Conservation (phyloP, 2,888 invertebrate species). For the Sinodicranocentrus sp. region DNA sequence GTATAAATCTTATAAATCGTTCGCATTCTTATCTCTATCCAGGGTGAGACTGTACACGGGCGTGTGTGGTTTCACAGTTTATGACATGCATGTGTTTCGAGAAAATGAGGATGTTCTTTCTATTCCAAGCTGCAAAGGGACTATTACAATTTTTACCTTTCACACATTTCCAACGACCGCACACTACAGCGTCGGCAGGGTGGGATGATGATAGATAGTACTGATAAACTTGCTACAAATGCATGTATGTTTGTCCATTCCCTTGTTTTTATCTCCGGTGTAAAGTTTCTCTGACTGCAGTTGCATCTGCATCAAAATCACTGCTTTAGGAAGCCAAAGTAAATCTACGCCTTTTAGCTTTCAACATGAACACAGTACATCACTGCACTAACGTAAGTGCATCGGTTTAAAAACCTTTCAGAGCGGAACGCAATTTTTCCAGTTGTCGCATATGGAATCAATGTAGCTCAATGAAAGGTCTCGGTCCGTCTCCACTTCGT, state of each 20-base stretch:
- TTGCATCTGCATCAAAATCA: background rate
- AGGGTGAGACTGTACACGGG: conserved; percentile 9
- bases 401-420: background rate
- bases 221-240: conserved; percentile 26
- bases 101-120: conserved; percentile 25
- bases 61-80: conserved; percentile 48
- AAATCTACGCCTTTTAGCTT: background rate
- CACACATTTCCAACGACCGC: conserved; percentile 17
- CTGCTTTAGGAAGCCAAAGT: background rate
- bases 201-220: conserved; percentile 37
- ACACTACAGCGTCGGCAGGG: conserved; percentile 12
- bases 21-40: background rate
- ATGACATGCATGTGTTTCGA: conserved; percentile 32
- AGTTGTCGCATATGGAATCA: conserved; percentile 15
- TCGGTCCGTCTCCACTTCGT: background rate
- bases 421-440: conserved; percentile 11
- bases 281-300: background rate
- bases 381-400: too few relatives aligned
- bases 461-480: background rate
- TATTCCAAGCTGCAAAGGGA: background rate
- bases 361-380: background rate
- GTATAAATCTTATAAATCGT: background rate
- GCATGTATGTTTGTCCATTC: conserved; percentile 7
- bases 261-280: background rate
- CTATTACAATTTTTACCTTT: conserved; percentile 6